Evolutionary conservation across 2,888 invertebrate species (phyloP), one percentile per base, ranked within the genome.

Genomic region (Phorcus lineatus): DNA sequence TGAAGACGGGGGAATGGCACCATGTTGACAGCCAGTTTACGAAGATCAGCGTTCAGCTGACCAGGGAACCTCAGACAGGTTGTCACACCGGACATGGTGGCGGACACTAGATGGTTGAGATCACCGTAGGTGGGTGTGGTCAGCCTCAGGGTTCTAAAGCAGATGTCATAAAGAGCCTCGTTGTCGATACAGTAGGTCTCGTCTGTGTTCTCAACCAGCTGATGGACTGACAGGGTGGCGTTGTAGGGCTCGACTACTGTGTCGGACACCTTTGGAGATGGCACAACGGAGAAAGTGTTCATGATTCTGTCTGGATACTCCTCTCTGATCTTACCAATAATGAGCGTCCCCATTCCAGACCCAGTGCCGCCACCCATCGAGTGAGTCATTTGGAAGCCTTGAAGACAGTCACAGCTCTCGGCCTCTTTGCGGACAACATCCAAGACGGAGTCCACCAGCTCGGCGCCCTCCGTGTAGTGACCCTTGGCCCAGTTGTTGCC

Each of bases 261-360:
- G 93, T 97, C 97, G 0, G 97, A 97, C 16, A 96, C 95, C 96
- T 92, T 96, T n/a, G 96, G 96, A 13, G 96, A 97, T 47, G 97
- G 93, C 95, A 98, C 95, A 84, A 98, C 97, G 83, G 97, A 97
- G 95, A 97, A 98, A 93, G 98, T 98, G 95, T 97, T 97, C 98
- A 98, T 98, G 91, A 98, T 98, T 82, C 91, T 86, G 83, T 91
- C 91, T 89, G 98, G 98, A 93, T 98, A 98, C 94, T 98, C 98
- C 94, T 98, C 98, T 90, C 98, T 96, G 94, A 98, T 98, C 94
- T 98, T 98, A 86, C 97, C 97, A 92, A 98, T 98, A 86, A 98
- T 95, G 3, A 97, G 93, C 0, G 97, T 97, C 13, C 97, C 97
- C 96, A 97, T 95, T 0, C 97, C 97, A 0, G 96, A 96, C 0